Percentiles rank a stretch among this genome's conserved stretches.
Conservation (phyloP, 1,140 invertebrate species). For the Sesamia nonagrioides region DNA sequence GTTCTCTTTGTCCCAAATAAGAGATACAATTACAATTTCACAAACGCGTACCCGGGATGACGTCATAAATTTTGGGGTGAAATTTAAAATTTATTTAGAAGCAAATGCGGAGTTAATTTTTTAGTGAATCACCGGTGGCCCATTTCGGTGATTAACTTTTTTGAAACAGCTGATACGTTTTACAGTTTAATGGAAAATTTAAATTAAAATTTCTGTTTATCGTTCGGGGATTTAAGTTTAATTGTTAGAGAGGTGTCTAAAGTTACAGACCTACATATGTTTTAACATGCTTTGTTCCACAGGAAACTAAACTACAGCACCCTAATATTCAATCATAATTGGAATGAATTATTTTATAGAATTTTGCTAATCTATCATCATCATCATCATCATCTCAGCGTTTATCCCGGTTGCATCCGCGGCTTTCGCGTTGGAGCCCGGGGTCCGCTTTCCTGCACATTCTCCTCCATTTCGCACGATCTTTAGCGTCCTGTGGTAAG, state of each 20-base stretch:
- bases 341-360: no score
- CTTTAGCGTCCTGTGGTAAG: no score
- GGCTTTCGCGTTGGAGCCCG: no score
- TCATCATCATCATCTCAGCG: no score
- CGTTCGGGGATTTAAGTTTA: conserved; percentile 39
- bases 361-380: no score
- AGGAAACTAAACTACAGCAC: neutral
- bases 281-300: neutral
- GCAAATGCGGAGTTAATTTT: conserved; percentile 73
- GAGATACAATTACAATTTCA: conserved; percentile 71
- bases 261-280: neutral
- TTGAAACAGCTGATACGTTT: conserved; percentile 46
- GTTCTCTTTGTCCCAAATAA: conserved; percentile 72
- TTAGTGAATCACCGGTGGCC: conserved; percentile 68
- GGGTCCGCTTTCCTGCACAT: no score
- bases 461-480: no score
- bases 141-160: conserved; percentile 66
- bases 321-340: no score
- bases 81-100: conserved; percentile 78
- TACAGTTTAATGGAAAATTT: conserved; percentile 50
- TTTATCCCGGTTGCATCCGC: no score
- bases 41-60: conserved; percentile 64
- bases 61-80: conserved; percentile 69
- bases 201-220: conserved; percentile 45
- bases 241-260: conserved; percentile 1